A percentile compares a stretch with the other conserved stretches of the same genome.
phyloP scores from a whole-genome alignment of 2,888 invertebrate species.

The Drosophila austrosaltans region DNA sequence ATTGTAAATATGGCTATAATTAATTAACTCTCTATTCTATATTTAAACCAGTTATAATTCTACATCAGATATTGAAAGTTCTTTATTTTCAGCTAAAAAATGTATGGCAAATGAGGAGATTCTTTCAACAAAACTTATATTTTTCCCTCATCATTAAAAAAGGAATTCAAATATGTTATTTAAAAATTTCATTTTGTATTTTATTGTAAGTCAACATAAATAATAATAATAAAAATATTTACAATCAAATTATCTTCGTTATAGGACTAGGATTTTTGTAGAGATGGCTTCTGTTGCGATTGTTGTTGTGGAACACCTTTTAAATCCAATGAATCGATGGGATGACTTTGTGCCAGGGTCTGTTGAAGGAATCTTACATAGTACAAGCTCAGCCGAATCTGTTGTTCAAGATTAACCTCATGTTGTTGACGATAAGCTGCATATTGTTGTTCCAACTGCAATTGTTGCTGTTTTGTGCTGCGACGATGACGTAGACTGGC shows the following conservation, averaged over 20 bases:
- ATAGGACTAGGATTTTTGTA: not conserved
- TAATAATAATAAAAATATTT: not conserved
- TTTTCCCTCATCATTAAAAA: not conserved
- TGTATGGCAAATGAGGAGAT: too few species aligned
- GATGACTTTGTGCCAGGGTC: conserved; percentile 41
- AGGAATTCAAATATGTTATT: not conserved
- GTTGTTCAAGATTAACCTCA: conserved; percentile 52
- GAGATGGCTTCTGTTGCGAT: not conserved
- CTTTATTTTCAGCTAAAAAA: too few species aligned
- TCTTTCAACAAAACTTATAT: not conserved
- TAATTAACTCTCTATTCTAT: too few species aligned
- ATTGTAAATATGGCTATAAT: too few species aligned
- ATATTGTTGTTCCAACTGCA: conserved; percentile 60
- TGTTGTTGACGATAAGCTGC: conserved; percentile 51
- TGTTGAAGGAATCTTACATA: conserved; percentile 61
- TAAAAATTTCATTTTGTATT: conserved; percentile 1
- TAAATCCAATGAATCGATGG: conserved; percentile 30
- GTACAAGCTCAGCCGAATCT: conserved; percentile 62
- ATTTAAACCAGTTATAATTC: too few species aligned
- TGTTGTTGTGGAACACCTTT: not conserved
- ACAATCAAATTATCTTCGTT: not conserved
- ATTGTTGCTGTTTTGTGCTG: conserved; percentile 61
- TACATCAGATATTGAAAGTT: too few species aligned
- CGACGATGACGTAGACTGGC: conserved; percentile 64
- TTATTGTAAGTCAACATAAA: not conserved